Percentiles rank a stretch among this genome's conserved stretches.
phyloP scores from a whole-genome alignment of 2,888 invertebrate genomes.

The Oligia latruncula region DNA sequence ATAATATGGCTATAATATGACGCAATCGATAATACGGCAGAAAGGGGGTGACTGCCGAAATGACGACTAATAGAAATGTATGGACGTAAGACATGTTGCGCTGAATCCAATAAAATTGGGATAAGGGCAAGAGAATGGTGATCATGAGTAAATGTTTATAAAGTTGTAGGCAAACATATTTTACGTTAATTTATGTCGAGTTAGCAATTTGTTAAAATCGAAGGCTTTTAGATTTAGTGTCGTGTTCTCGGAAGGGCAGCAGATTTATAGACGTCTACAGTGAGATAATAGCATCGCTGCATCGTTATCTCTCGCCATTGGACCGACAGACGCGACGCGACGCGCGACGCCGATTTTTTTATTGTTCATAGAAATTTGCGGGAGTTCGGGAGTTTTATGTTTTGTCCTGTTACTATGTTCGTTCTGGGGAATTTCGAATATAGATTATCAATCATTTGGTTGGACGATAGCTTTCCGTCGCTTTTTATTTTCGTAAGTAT shows the following conservation, averaged over 20 bases:
- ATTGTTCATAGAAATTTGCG: conserved; percentile 36
- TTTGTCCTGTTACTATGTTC: background rate
- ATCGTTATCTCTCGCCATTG: conserved; percentile 14
- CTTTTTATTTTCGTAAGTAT: background rate
- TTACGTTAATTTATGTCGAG: background rate
- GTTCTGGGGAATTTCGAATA: background rate
- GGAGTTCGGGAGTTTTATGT: conserved; percentile 1
- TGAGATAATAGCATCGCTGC: conserved; percentile 29
- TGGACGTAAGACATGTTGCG: background rate
- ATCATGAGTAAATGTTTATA: background rate
- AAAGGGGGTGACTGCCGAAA: background rate
- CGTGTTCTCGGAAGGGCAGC: conserved; percentile 41
- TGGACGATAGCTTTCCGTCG: background rate
- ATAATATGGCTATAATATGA: too few species aligned
- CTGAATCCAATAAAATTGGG: too few species aligned
- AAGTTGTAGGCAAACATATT: conserved; percentile 4
- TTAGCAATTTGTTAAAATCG: conserved; percentile 30
- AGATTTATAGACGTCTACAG: conserved; percentile 26
- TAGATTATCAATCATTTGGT: background rate
- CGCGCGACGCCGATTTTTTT: conserved; percentile 7
- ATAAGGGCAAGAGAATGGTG: too few species aligned
- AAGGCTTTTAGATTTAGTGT: conserved; percentile 17
- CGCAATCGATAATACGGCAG: background rate
- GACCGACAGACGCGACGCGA: background rate
- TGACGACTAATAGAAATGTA: too few species aligned